Base-by-base conservation (phyloP, 2,888 invertebrate genomes). In the Stenurella melanura region DNA sequence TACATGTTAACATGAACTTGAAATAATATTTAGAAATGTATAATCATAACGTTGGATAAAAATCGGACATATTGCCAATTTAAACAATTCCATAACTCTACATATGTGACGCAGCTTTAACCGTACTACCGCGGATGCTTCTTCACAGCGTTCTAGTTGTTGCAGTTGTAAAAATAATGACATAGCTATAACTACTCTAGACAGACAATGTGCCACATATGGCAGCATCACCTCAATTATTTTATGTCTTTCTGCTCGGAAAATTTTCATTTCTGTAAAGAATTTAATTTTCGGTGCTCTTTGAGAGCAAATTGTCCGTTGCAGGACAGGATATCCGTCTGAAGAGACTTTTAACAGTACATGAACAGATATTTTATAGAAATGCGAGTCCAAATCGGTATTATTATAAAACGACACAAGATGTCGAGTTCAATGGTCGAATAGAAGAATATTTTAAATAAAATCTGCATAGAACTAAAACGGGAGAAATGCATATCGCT, bases 221-320 rank as follows among this genome's bases (percentile, higher is more conserved):
- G 56, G 18, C 18, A 12, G 56, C 56, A 56, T n/a, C 56, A 18
- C 18, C 56, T n/a, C 56, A 56, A 56, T 56, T 56, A 56, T 56
- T 56, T 56, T 18, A 56, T 56, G 56, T 56, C 56, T 18, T 56
- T 18, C 56, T n/a, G 56, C 17, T 18, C 15, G 56, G 17, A 10
- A n/a, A 56, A 56, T 56, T 56, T 56, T 18, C 56, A 42, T 11
- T 42, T 42, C 42, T 42, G 15, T 42, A 18, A 56, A 56, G 56
- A 56, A 56, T 56, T 56, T 54, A 54, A 54, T 54, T 54, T 54
- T 17, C 54, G 54, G 17, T 10, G 54, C n/a, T 15, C 54, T 54
- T 15, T 17, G 9, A n/a, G 54, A 17, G 9, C 54, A 56, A 18
- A 56, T 56, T 56, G 56, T 56, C 56, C 17, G 17, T 18, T 56